Base-by-base conservation (phyloP, 1,140 invertebrate species). In the Anthonomus grandis region DNA sequence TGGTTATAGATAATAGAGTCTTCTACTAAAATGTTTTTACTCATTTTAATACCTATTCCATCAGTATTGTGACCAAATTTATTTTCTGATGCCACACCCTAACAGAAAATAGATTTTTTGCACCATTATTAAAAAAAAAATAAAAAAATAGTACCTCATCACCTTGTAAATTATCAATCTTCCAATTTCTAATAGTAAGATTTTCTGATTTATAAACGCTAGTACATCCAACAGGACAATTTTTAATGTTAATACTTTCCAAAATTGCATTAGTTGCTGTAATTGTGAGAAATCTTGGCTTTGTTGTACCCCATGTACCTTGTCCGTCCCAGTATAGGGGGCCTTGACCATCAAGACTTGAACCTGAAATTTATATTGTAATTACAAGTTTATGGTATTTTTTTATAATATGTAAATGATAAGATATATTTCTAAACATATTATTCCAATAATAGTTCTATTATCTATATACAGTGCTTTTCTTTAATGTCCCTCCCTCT, bases 311-410 rank as follows among this genome's bases (percentile, higher is more conserved):
- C 56, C 56, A 24, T 17, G 27, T 23, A 22, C 57, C 49, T 18
- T 46, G 15, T 31, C 57, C 49, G 19, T 59, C 49, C 57, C 57
- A 59, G 31, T 38, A 53, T 31, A 52, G 19, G 2, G 38, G 15
- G 15, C 57, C 57, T 18, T 53, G 49, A 10, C 57, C 57, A 53
- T 59, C 50, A 6, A 59, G 37, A 18, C 53, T n/a, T 13, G 49
- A 46, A 2, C 34, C 49, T 57, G 23, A 24, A 31, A 54, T 13
- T 41, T 10, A 41, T 10, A 41, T n/a, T n/a, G n/a, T n/a, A n/a
- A n/a, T n/a, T n/a, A n/a, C n/a, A n/a, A n/a, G n/a, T n/a, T n/a
- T n/a, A n/a, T n/a, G n/a, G n/a, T n/a, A n/a, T n/a, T n/a, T n/a
- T n/a, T n/a, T n/a, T n/a, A n/a, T n/a, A n/a, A n/a, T n/a, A n/a